These are phyloP conservation scores for Eupeodes luniger DNA, from an alignment of 2,888 invertebrate genomes.

Conservation along the genomic window DNA sequence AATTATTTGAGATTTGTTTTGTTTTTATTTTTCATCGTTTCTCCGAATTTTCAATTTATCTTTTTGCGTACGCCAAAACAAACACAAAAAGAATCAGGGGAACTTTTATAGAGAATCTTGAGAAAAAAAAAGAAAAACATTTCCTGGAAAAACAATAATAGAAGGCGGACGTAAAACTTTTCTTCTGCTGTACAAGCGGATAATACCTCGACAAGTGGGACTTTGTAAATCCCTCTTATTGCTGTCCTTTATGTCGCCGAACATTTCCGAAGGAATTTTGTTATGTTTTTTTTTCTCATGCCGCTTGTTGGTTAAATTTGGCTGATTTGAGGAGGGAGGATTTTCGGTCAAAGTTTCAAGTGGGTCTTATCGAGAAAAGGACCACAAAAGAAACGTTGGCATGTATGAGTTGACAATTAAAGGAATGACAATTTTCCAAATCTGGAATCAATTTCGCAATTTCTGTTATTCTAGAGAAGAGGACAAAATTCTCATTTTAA, in stretches of 20 bases:
- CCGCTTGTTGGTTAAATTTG: neutral
- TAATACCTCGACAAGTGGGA: conserved; percentile 50
- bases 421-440: conserved; percentile 10
- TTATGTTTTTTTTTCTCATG: neutral
- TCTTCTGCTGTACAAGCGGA: conserved; percentile 53
- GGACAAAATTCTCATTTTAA: neutral
- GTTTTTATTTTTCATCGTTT: neutral
- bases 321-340: neutral
- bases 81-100: neutral
- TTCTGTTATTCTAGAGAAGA: neutral
- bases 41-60: conserved; percentile 27
- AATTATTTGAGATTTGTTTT: conserved; percentile 41
- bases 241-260: conserved; percentile 33
- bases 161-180: conserved; percentile 54
- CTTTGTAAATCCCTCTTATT: conserved; percentile 43
- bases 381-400: neutral
- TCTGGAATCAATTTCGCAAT: conserved; percentile 4
- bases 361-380: neutral
- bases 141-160: conserved; percentile 27
- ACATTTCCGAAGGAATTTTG: neutral
- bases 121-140: neutral
- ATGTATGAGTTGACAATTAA: conserved; percentile 14
- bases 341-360: conserved; percentile 22
- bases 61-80: conserved; percentile 44
- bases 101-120: conserved; percentile 40